A percentile compares a stretch with the other conserved stretches of the same genome.
Evolutionary conservation across 2,888 invertebrate genomes (phyloP).

Genomic region (Tenthredo amoena): DNA sequence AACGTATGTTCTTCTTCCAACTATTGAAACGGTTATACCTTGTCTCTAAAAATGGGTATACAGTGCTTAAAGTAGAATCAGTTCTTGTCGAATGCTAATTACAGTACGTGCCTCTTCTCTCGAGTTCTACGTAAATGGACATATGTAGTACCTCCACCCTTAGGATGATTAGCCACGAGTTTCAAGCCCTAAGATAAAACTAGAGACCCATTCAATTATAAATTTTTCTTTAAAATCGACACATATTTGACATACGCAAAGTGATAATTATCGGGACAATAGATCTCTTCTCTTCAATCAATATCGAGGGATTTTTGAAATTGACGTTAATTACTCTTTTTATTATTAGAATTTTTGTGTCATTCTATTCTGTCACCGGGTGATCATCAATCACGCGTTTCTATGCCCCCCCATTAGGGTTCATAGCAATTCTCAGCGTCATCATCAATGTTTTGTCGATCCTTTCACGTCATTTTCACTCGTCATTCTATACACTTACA

Average conservation of each 20-base stretch:
- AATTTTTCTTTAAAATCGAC: neutral
- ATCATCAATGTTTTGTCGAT: neutral
- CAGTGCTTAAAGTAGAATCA: neutral
- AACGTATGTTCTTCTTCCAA: neutral
- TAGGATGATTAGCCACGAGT: too few relatives aligned
- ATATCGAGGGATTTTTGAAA: neutral
- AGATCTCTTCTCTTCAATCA: neutral
- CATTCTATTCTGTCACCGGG: neutral
- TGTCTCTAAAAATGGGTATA: neutral
- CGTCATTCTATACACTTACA: neutral
- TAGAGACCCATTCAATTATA: neutral
- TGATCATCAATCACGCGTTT: neutral
- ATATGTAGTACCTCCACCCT: too few relatives aligned
- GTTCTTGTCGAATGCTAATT: too few relatives aligned
- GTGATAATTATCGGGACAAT: too few relatives aligned
- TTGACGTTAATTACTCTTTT: neutral
- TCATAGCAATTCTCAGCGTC: neutral
- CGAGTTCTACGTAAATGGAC: too few relatives aligned
- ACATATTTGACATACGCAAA: too few relatives aligned
- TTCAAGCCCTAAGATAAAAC: too few relatives aligned
- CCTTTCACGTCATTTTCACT: neutral
- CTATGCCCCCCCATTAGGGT: neutral
- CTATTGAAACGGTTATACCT: neutral
- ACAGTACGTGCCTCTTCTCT: too few relatives aligned
- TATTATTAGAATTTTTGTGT: neutral